Evolutionary conservation across 2,113 vertebrate species (phyloP).

Genomic region (Corythoichthys intestinalis): DNA sequence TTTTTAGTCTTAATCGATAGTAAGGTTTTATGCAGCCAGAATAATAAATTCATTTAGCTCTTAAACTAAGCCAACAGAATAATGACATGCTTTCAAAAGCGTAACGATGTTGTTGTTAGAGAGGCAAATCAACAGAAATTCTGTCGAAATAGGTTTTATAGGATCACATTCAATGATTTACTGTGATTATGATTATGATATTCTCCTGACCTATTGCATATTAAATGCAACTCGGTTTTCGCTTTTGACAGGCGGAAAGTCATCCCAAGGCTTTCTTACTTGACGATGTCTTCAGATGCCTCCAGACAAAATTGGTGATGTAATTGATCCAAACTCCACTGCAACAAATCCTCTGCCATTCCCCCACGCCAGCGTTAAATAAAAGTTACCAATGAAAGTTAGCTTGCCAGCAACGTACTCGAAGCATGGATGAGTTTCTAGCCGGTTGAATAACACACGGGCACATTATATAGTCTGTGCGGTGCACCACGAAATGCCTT

Average conservation of each 20-base stretch:
- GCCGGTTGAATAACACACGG: conserved; percentile 37
- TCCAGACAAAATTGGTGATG: conserved; percentile 81
- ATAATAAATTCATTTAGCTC: not conserved
- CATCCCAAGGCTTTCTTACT: conserved; percentile 68
- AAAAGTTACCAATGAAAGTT: not conserved
- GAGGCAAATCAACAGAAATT: not conserved
- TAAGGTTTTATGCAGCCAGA: not conserved
- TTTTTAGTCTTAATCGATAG: not conserved
- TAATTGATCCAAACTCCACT: conserved; percentile 83
- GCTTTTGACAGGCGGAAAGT: not conserved
- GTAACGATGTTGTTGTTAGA: not conserved
- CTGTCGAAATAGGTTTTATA: not conserved
- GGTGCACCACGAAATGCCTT: not conserved
- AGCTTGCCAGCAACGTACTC: not conserved
- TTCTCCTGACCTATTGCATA: not conserved
- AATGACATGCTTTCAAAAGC: not conserved
- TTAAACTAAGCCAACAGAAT: not conserved
- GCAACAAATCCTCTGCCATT: conserved; percentile 68
- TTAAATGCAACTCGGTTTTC: not conserved
- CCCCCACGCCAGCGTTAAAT: not conserved
- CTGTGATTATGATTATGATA: no score
- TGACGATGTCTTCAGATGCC: conserved; percentile 86
- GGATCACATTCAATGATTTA: not conserved
- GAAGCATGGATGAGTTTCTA: conserved; percentile 19
- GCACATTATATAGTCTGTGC: conserved; percentile 8